phyloP scores from a whole-genome alignment of 1,140 invertebrate genomes.

The Chrysomallon squamiferum region DNA sequence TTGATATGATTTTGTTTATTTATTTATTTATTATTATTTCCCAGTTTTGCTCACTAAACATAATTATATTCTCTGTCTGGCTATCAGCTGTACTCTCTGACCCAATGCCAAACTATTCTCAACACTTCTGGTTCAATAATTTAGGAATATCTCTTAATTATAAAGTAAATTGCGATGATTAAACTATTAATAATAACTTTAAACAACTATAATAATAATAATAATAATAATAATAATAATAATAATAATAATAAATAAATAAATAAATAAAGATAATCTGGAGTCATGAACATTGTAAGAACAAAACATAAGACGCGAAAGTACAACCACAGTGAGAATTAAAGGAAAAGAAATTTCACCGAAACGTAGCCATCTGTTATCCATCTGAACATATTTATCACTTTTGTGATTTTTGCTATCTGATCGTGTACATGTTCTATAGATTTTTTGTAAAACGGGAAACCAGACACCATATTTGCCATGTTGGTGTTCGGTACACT shows the following conservation, averaged over 20 bases:
- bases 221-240: not conserved
- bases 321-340: not conserved
- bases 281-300: not conserved
- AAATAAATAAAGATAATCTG: not conserved
- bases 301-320: not conserved
- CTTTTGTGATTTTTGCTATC: not conserved
- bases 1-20: too few species aligned
- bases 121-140: too few species aligned
- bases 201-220: too few species aligned
- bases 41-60: too few species aligned
- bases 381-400: slow-evolving; percentile 29
- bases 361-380: slow-evolving; percentile 35
- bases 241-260: not conserved
- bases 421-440: not conserved
- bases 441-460: not conserved
- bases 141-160: too few species aligned
- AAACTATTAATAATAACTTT: too few species aligned
- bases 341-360: slow-evolving; percentile 10
- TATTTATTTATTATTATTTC: too few species aligned
- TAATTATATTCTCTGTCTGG: too few species aligned
- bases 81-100: too few species aligned
- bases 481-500: not conserved
- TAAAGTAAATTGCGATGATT: too few species aligned
- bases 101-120: too few species aligned
- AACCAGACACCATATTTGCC: slow-evolving; percentile 4